phyloP scores from a whole-genome alignment of 2,888 invertebrate species.

The Rambutsinella grinnellia region DNA sequence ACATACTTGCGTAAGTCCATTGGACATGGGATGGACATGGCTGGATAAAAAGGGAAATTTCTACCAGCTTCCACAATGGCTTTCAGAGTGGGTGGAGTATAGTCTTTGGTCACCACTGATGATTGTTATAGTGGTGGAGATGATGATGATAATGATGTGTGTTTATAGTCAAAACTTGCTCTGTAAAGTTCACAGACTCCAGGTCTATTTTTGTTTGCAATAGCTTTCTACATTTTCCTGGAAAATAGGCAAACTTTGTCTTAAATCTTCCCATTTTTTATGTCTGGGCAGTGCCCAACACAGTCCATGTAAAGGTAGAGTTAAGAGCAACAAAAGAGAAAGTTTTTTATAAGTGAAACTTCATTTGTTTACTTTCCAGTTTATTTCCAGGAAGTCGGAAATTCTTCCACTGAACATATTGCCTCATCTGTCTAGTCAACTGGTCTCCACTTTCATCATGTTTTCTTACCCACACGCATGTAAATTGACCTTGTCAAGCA shows the following conservation, averaged over 20 bases:
- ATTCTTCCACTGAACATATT: conserved; percentile 13
- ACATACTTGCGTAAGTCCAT: not conserved
- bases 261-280: not conserved
- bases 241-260: conserved; percentile 39
- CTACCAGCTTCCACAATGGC: conserved; percentile 12
- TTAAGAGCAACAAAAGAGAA: conserved; percentile 1
- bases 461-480: conserved; percentile 23
- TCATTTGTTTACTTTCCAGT: conserved; percentile 42
- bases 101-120: not conserved
- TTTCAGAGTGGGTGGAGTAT: not conserved
- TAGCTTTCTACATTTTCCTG: not conserved
- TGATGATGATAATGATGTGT: not conserved
- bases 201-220: not conserved
- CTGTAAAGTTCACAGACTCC: not conserved
- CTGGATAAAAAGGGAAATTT: not conserved
- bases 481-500: conserved; percentile 50
- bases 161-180: not conserved
- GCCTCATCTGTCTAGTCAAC: conserved; percentile 4
- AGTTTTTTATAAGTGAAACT: conserved; percentile 30
- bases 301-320: too few relatives aligned
- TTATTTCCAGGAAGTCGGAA: conserved; percentile 7
- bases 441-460: not conserved
- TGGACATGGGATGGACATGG: not conserved
- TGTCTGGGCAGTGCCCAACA: too few relatives aligned
- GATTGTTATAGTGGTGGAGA: not conserved